Base-by-base conservation (phyloP, 2,797 vertebrate genomes). In the Sebastes steindachneri region DNA sequence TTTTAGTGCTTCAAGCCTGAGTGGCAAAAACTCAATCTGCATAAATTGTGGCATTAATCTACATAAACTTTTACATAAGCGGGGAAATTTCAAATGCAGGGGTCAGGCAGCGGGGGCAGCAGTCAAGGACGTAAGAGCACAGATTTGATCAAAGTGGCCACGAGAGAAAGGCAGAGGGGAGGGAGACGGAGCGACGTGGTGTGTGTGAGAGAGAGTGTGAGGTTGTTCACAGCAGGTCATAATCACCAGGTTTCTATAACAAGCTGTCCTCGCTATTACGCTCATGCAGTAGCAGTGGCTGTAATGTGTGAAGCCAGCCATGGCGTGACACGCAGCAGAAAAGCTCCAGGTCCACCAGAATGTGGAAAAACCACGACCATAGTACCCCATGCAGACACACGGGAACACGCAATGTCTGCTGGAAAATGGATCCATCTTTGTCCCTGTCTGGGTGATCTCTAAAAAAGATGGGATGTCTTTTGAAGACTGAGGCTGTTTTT, bases 31-130 rank as follows among this genome's bases (percentile, higher is more conserved):
- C 84, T 87, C 85, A 87, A 93, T 93, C 90, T 93, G 91, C 93
- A 94, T 94, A 94, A 95, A 93, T 92, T 88, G 93, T 91, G 77
- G 86, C 81, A 87, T 92, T 93, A 90, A 94, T 95, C 93, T 94
- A 89, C 93, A 94, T 94, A 92, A 89, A 93, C 87, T 87, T 94
- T 92, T 92, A 92, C 89, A 89, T 92, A 93, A 93, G 89, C 76
- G 68, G 64, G 84, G 70, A 85, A 60, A 92, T 94, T 93, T 90
- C 81, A 83, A 89, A 93, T 89, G 88, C 83, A 76, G 82, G 84
- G 92, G 92, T 93, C 89, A 93, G 82, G 80, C 75, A 72, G 72
- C 19, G 70, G 86, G 91, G 86, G 85, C 88, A 88, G 86, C 84
- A 89, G 93, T 94, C 92, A 94, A 94, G 92, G 89, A 90, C 87